Base-by-base conservation (phyloP, 2,113 vertebrate genomes). In the Ceyx melanurus region DNA sequence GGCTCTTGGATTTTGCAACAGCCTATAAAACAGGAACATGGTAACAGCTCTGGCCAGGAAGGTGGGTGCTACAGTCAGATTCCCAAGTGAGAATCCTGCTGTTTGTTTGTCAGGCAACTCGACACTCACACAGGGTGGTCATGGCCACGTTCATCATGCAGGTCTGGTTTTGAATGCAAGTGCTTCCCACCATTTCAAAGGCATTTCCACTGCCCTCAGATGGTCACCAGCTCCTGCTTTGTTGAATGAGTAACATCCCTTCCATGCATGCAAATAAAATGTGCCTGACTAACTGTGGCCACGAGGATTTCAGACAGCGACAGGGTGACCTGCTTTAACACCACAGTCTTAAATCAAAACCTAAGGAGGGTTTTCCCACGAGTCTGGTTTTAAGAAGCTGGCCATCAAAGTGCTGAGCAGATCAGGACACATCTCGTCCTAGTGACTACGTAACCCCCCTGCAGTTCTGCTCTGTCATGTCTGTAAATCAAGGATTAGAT, bases 171-270 rank as follows among this genome's bases (percentile, higher is more conserved):
- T 46, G 58, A 61, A 76, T 31, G 26, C 90, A 88, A 91, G 83
- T 86, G 77, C 74, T 95, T 94, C 88, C 94, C 92, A 73, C 64
- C 78, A 46, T 45, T 87, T 66, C 9, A 48, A 83, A 31, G 22
- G 7, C 25, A 40, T 23, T 86, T 73, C 56, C 90, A 45, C 11
- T 0, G 60, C 71, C 90, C 82, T 40, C 66, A 51, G 31, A 33
- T 21, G 65, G 13, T 70, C 28, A 58, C 68, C 33, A 0, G 20
- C 15, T 90, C 28, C 95, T 33, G 6, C 66, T 84, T 18, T 1
- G 14, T 33, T 22, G 54, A 25, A 8, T 89, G 90, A 92, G 86
- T 57, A 94, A 95, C 4, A 78, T 75, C 84, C 89, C 92, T 26
- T 92, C 25, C 33, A 40, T 48, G 8, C 43, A 51, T 15, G 18